Conservation (phyloP, 1,140 invertebrate genomes). For the Diuraphis noxia region DNA sequence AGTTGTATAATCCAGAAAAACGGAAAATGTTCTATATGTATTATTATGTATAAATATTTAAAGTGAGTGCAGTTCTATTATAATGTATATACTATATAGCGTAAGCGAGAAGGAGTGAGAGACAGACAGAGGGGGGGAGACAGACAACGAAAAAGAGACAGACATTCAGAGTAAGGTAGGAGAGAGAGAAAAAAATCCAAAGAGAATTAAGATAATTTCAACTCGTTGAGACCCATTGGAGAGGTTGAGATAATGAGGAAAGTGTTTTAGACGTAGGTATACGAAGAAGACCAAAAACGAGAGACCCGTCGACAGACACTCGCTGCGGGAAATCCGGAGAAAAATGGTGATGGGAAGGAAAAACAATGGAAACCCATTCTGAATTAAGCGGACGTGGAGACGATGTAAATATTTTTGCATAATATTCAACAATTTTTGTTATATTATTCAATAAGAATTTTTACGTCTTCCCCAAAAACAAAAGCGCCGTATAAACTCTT, state of each 20-base stretch:
- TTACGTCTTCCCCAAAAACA: not conserved
- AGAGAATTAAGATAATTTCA: conserved; percentile 14
- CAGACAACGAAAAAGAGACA: not conserved
- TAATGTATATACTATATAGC: no score
- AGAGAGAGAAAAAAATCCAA: not conserved
- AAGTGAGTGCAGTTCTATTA: no score
- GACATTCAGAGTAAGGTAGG: fast-evolving
- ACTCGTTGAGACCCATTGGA: conserved; percentile 3
- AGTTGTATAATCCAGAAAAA: no score
- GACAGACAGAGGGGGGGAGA: not conserved
- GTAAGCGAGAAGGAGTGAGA: not conserved
- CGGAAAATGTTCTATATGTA: no score
- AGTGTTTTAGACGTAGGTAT: conserved; percentile 29
- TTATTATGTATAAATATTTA: no score
- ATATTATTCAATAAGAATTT: not conserved
- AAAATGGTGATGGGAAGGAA: not conserved
- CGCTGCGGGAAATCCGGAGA: not conserved
- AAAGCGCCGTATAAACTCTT: not conserved
- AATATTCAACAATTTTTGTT: conserved; percentile 29
- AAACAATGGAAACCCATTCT: not conserved
- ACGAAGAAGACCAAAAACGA: not conserved
- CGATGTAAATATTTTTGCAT: conserved; percentile 32
- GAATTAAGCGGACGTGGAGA: not conserved
- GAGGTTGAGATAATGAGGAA: conserved; percentile 20
- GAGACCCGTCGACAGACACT: not conserved